Conservation (phyloP, 2,113 vertebrate species). For the Emydocephalus ijimae region DNA sequence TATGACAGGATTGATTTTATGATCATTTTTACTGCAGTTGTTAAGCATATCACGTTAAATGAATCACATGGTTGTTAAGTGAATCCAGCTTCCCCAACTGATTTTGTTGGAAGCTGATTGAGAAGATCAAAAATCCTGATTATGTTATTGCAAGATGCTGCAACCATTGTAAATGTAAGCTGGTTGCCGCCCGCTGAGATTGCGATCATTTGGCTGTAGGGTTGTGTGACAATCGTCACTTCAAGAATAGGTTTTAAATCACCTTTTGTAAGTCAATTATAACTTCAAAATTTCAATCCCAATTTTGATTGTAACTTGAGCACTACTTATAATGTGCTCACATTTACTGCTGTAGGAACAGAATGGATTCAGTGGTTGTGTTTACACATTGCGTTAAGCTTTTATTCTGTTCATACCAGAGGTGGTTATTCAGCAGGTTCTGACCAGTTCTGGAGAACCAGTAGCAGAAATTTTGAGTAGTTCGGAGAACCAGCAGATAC, state of each 20-base stretch:
- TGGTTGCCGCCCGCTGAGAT: not conserved
- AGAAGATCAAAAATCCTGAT: not conserved
- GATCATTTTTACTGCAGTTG: not conserved
- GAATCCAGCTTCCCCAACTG: not conserved
- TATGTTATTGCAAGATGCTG: not conserved
- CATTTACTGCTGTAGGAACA: not conserved
- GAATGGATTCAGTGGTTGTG: not conserved
- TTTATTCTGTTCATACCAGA: not conserved
- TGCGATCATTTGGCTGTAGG: not conserved
- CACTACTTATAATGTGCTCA: not conserved
- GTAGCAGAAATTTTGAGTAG: too few relatives aligned
- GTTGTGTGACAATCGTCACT: not conserved
- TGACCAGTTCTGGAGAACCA: too few relatives aligned
- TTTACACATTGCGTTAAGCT: not conserved
- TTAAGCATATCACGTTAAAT: not conserved
- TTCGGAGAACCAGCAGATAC: too few relatives aligned
- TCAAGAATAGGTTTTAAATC: not conserved
- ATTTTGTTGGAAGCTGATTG: not conserved
- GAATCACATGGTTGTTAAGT: not conserved
- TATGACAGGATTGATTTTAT: not conserved
- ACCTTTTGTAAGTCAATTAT: not conserved
- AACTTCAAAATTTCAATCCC: not conserved
- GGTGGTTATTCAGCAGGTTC: too few relatives aligned
- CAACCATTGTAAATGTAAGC: not conserved
- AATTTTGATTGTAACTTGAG: not conserved